Evolutionary conservation across 2,888 invertebrate species (phyloP).

Genomic region (Ryuthela nishihirai): DNA sequence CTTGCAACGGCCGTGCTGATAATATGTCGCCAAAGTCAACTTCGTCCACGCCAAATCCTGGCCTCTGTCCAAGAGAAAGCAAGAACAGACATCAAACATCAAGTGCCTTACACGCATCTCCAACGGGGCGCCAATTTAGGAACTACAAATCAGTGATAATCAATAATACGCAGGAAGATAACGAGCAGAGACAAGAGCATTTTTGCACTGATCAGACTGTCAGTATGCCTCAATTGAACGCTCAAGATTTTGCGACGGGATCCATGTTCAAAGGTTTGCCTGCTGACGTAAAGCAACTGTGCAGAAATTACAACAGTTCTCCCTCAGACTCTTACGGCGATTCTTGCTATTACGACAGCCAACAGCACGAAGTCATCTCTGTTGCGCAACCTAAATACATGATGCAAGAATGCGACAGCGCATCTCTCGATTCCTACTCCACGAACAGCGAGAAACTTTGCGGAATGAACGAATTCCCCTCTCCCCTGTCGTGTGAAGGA

Average conservation of each 20-base stretch:
- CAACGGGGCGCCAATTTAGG: background rate
- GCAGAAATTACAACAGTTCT: conserved; percentile 18
- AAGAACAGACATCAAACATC: conserved; percentile 7
- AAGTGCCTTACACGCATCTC: conserved; percentile 14
- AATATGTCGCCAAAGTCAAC: conserved; percentile 13
- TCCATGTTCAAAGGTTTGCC: conserved; percentile 6
- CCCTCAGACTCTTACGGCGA: conserved; percentile 22
- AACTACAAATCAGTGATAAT: conserved; percentile 34
- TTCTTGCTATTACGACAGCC: conserved; percentile 24
- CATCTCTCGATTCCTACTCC: conserved; percentile 9
- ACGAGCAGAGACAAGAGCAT: too few relatives aligned
- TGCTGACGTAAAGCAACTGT: conserved; percentile 13
- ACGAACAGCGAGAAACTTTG: background rate
- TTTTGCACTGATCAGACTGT: conserved; percentile 16
- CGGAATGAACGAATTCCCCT: conserved; percentile 8
- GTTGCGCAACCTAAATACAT: conserved; percentile 13
- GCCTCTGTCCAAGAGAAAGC: conserved; percentile 14
- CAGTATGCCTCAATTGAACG: background rate
- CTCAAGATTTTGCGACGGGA: conserved; percentile 13
- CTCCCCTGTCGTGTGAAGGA: background rate
- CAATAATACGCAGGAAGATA: too few relatives aligned
- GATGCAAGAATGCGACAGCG: conserved; percentile 18
- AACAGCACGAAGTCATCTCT: background rate
- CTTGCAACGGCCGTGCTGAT: background rate
- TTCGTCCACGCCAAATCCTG: conserved; percentile 2